A percentile compares a stretch with the other conserved stretches of the same genome.
Conservation (phyloP, 2,113 vertebrate genomes). For the Salvator merianae region DNA sequence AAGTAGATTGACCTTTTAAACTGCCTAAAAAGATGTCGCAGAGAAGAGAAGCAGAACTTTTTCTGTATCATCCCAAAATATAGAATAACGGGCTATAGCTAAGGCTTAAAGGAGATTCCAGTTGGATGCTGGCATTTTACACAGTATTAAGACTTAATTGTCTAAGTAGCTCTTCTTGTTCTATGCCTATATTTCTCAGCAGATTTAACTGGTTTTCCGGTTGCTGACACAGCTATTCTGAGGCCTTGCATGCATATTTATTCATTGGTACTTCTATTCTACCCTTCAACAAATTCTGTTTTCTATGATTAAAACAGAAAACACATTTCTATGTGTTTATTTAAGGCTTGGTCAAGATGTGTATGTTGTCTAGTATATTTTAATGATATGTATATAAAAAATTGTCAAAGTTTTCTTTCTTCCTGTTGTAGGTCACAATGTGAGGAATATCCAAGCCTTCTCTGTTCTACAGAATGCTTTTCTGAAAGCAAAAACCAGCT, state of each 20-base stretch:
- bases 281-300: not conserved
- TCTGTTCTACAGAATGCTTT: constrained; percentile 96
- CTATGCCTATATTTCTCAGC: no score
- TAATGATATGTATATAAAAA: not conserved
- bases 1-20: no score
- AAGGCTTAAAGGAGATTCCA: no score
- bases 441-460: constrained; percentile 96
- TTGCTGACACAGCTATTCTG: not conserved
- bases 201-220: not conserved
- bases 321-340: no score
- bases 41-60: no score
- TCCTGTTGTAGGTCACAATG: constrained; percentile 84
- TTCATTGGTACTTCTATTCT: not conserved
- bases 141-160: no score
- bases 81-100: no score
- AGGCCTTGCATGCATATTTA: not conserved
- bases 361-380: constrained; percentile 15
- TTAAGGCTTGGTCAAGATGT: not conserved
- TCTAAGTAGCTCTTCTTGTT: no score
- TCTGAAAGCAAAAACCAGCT: constrained; percentile 90
- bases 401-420: constrained; percentile 43
- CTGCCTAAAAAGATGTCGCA: no score
- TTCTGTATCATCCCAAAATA: no score
- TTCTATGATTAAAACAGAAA: no score
- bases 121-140: no score